Evolutionary conservation across 2,113 vertebrate species (phyloP), one percentile per base, ranked within the genome.

Genomic region (Trochalopteron elliotii): DNA sequence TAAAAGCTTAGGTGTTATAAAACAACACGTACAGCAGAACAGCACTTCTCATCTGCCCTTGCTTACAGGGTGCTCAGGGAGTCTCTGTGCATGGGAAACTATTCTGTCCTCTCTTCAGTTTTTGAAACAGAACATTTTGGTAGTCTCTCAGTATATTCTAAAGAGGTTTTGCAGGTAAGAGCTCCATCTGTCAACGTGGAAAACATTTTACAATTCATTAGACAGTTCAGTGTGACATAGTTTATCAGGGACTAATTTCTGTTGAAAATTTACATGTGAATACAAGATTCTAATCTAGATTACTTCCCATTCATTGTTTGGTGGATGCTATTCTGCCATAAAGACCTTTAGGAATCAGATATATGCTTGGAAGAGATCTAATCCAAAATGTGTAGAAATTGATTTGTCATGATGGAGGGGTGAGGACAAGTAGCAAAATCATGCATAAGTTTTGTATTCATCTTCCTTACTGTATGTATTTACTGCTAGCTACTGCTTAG

Each of bases 31-130:
- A 35, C 47, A 59, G 64, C 42, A 64, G 70, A 76, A 10, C 4
- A 31, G 56, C 2, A 0, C 56, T 65, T 50, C 44, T 47, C 24
- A 10, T 53, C 31, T 0, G 0, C 24, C 59, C 1, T 0, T 63
- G 59, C 39, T 86, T 57, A 5, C 33, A 19, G 33, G 21, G 4
- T 57, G 23, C 60, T 83, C n/a, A 79, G 52, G 50, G 45, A 77
- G 33, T 40, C 17, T 59, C 14, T 28, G 31, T 24, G n/a, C 23
- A 4, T 35, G n/a, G 39, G 30, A 81, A 86, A 7, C 21, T 50
- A 4, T 47, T 42, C 70, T 83, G 22, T 67, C 25, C 15, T 59
- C n/a, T 42, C 39, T 45, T 77, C 42, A 63, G 33, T 11, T 68
- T 35, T 50, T 60, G 61, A 81, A 92, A 57, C 5, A 67, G 14